A percentile compares a stretch with the other conserved stretches of the same genome.
These are phyloP conservation scores for Pelobates fuscus DNA, from an alignment of 2,113 vertebrate species.

Conservation along the genomic window DNA sequence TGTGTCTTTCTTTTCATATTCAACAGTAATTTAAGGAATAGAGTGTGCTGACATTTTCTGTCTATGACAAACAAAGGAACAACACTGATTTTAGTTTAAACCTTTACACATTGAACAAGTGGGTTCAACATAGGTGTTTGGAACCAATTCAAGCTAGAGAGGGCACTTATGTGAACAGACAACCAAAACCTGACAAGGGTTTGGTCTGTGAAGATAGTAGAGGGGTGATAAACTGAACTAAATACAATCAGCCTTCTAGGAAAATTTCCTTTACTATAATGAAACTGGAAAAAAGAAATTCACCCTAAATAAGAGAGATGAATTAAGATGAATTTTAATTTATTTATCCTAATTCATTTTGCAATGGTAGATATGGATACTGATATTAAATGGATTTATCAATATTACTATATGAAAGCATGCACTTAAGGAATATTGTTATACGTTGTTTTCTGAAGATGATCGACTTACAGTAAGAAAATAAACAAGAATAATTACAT, in stretches of 20 bases:
- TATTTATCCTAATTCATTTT: too few relatives aligned
- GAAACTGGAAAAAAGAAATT: neutral
- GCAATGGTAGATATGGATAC: too few relatives aligned
- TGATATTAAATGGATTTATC: too few relatives aligned
- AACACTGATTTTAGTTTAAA: slow-evolving; percentile 44
- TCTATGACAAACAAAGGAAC: slow-evolving; percentile 28
- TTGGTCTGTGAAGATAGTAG: slow-evolving; percentile 11
- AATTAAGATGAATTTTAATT: too few relatives aligned
- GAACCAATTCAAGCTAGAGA: slow-evolving; percentile 39
- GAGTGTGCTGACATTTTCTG: slow-evolving; percentile 47
- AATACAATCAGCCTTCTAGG: neutral
- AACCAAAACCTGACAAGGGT: slow-evolving; percentile 13
- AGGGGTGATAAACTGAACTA: neutral
- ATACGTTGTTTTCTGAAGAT: too few relatives aligned
- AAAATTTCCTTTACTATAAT: neutral
- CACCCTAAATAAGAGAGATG: neutral
- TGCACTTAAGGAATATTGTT: too few relatives aligned
- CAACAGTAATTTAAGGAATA: slow-evolving; percentile 33
- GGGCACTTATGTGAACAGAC: slow-evolving; percentile 14
- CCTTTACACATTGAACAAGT: slow-evolving; percentile 41
- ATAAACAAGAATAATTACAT: too few relatives aligned
- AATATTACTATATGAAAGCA: too few relatives aligned
- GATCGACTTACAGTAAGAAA: too few relatives aligned
- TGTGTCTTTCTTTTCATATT: slow-evolving; percentile 52
- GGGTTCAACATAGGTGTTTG: slow-evolving; percentile 44